phyloP scores from a whole-genome alignment of 2,888 invertebrate genomes.

The Schizaphis graminum region DNA sequence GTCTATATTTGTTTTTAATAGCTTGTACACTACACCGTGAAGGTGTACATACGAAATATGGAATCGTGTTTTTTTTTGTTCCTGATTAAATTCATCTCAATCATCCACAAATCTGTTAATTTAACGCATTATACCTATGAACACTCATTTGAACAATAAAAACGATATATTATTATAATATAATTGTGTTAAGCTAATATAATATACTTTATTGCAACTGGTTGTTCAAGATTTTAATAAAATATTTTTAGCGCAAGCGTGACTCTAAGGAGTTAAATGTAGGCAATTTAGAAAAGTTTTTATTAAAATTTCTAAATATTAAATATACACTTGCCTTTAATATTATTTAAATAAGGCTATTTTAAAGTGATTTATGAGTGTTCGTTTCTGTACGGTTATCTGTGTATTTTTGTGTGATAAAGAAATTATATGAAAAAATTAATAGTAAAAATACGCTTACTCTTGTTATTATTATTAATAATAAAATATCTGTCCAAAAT shows the following conservation, averaged over 20 bases:
- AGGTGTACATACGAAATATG: neutral
- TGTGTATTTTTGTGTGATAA: neutral
- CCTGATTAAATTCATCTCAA: neutral
- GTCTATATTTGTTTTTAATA: neutral
- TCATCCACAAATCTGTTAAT: neutral
- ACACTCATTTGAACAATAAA: neutral
- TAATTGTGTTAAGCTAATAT: neutral
- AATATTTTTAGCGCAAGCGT: too few relatives aligned
- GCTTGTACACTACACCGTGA: neutral
- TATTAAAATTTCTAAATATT: too few relatives aligned
- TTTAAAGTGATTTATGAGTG: neutral
- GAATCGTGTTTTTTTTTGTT: neutral
- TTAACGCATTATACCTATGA: neutral
- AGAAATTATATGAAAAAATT: neutral
- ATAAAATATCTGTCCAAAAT: neutral
- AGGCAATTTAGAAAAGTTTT: neutral
- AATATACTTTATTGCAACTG: too few relatives aligned
- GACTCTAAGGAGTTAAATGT: neutral
- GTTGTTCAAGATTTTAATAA: too few relatives aligned
- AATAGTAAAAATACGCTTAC: neutral
- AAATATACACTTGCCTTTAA: too few relatives aligned
- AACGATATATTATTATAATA: neutral
- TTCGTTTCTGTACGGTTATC: neutral
- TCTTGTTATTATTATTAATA: neutral
- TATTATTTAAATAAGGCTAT: neutral